Evolutionary conservation across 2,888 invertebrate genomes (phyloP), one percentile per base, ranked within the genome.

Genomic region (Hyles lineata): DNA sequence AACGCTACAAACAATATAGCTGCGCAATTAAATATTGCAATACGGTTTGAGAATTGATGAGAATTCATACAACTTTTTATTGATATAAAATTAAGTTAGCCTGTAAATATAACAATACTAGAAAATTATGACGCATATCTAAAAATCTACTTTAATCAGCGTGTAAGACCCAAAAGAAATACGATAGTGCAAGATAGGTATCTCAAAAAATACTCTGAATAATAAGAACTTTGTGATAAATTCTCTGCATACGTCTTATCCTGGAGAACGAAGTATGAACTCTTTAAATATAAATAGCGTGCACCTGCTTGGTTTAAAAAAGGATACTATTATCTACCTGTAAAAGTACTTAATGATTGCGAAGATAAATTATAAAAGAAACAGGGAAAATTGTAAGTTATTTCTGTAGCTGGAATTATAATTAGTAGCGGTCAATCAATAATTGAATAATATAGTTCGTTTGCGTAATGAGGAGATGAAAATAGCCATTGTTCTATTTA

Each of bases 241-340:
- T 59, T 43, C 15, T 15, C 15, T 15, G 43, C 2, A 43, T 43
- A 63, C 21, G 6, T 17, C 17, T 5, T 17, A 50, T 21, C 15
- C 23, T 1, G 67, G 2, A 17, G 43, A 23, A 43, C 5, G 23
- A 7, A 50, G 43, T 43, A 6, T 35, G 43, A 19, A 43, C 15
- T 8, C 17, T 67, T 11, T 63, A 25, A 35, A 35, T 67, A 50
- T 23, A 67, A 67, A 67, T 67, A 67, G 67, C 43, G 11, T 50
- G 67, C 67, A 67, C 50, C 67, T 67, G 67, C 50, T 50, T 29
- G 8, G 8, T 58, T 9, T 55, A n/a, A 15, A 69, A 52, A 8
- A 2, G 8, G 43, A 19, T 23, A 25, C 52, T 69, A 52, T 52
- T 21, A 69, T 69, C 52, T n/a, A 23, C 15, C 23, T 19, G 29